These are phyloP conservation scores for Hemibagrus guttatus DNA, from an alignment of 2,797 vertebrate species.

Conservation along the genomic window DNA sequence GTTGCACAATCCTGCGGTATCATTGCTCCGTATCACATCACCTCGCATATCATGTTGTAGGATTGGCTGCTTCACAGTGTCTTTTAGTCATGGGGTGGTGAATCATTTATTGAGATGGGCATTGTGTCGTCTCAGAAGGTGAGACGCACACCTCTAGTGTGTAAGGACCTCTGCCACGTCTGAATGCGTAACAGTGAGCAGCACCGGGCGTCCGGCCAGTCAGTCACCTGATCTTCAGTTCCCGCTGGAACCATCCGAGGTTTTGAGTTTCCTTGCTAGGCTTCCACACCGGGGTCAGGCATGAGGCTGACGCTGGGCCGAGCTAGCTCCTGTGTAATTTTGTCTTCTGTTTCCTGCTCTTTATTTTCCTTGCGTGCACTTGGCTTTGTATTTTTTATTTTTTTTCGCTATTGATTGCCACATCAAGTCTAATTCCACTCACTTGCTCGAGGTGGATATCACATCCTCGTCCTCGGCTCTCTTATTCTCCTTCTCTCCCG, in stretches of 20 bases:
- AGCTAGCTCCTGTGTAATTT: background rate
- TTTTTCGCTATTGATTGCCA: background rate
- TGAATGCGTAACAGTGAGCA: background rate
- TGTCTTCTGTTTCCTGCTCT: background rate
- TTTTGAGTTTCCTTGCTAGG: background rate
- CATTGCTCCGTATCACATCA: background rate
- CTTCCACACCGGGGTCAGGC: background rate
- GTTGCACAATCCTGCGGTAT: background rate
- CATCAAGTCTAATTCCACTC: constrained; percentile 5
- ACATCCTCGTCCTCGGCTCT: background rate
- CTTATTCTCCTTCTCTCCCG: background rate
- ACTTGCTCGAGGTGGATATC: constrained; percentile 5
- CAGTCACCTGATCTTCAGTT: constrained; percentile 7
- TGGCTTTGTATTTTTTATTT: background rate
- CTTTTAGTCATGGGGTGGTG: constrained; percentile 5
- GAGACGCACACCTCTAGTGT: constrained; percentile 4
- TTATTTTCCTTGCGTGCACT: background rate
- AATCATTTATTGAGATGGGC: constrained; percentile 3
- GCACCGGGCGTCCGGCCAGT: constrained; percentile 7
- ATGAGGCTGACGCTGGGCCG: background rate
- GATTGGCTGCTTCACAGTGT: background rate
- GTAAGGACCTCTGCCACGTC: background rate
- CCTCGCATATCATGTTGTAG: background rate
- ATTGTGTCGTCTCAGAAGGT: background rate
- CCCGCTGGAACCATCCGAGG: constrained; percentile 3